Base-by-base conservation (phyloP, 1,140 invertebrate genomes). In the Drosophila tani region DNA sequence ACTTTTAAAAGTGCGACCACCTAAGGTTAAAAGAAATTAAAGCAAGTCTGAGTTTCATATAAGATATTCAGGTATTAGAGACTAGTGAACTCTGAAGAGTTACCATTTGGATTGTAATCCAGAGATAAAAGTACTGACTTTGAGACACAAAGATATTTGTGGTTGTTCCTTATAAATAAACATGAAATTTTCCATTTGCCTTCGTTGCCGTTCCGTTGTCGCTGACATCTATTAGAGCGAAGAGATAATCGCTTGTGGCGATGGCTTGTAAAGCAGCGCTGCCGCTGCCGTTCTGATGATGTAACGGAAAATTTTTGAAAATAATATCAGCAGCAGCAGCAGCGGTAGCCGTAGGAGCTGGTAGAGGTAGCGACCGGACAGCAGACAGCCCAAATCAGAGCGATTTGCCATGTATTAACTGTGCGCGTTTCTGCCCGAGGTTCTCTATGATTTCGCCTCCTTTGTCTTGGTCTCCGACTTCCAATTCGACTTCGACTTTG, bases 101-200 rank as follows among this genome's bases (percentile, higher is more conserved):
- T 51, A 3, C 7, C 17, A 62, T 4, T 9, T 5, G 21, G 21
- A 11, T 9, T 19, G 27, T 9, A 14, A 11, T 3, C 2, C 7
- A 46, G 49, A 67, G 62, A 49, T 58, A 38, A 60, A 65, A 47
- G 35, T 69, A 46, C 56, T 65, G 58, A 63, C 45, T 62, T 38
- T 35, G 40, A 57, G 77, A 74, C 74, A 77, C 66, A 57, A 53
- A 55, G 59, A 53, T 53, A 53, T 40, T 43, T 71, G 32, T 49
- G 60, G 21, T 29, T 51, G 46, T 53, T 49, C 40, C 68, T 73
- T 83, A 83, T 74, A 83, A 87, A 78, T 87, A 86, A 66, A 83
- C 63, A 69, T 83, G 64, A 87, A 87, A 87, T 77, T 87, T 88
- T 90, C 84, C 84, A 78, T 75, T 85, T 90, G 85, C 81, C 69